A percentile compares a stretch with the other conserved stretches of the same genome.
phyloP scores from a whole-genome alignment of 1,140 invertebrate genomes.

The roundworm (Caenorhabditis elegans) region WBcel235 BX284602.5:6173501-6174000 shows the following conservation, averaged over 20 bases:
- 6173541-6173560: slow-evolving; percentile 19
- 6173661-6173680: not conserved
- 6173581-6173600: not conserved
- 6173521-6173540: not conserved
- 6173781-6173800: not conserved
- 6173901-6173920: not conserved
- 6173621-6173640: not conserved
- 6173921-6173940: too few relatives aligned
- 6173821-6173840: not conserved
- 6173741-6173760: not conserved
- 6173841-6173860: not conserved
- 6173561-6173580: slow-evolving; percentile 1
- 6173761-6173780: not conserved
- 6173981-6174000: not conserved
- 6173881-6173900: slow-evolving; percentile 2
- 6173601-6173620: slow-evolving; percentile 4
- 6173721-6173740: not conserved
- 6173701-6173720: not conserved
- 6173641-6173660: not conserved
- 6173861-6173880: slow-evolving; percentile 9
- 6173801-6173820: not conserved
- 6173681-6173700: not conserved
- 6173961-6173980: not conserved
- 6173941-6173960: not conserved
- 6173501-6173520: not conserved